Conservation (phyloP, 2,113 vertebrate species). For the Raja brachyura region DNA sequence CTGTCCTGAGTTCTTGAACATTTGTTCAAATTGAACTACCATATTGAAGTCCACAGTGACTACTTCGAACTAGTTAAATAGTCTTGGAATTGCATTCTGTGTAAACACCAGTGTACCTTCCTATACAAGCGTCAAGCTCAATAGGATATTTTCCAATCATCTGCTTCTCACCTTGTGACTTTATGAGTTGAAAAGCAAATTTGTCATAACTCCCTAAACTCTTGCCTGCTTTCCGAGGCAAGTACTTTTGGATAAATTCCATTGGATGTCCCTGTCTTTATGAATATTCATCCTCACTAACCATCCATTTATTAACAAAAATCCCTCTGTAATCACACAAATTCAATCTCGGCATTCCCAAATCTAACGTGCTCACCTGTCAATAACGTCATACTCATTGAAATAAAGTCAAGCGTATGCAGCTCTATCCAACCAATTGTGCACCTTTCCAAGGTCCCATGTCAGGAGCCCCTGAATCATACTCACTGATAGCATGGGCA, state of each 20-base stretch:
- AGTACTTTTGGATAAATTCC: neutral
- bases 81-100: neutral
- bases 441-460: neutral
- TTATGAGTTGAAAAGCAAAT: conserved; percentile 21
- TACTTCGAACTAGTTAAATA: neutral
- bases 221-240: neutral
- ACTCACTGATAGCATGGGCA: no score
- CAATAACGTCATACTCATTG: neutral
- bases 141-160: conserved; percentile 23
- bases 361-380: neutral
- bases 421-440: neutral
- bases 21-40: neutral
- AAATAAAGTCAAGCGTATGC: neutral
- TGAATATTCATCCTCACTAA: neutral
- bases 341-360: no score
- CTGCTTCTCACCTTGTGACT: neutral
- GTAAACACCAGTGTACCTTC: neutral
- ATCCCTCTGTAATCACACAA: no score
- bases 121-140: neutral
- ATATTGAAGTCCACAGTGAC: no score
- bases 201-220: neutral
- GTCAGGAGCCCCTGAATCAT: no score
- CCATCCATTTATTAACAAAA: no score
- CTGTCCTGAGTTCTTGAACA: neutral
- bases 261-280: neutral